Percentiles rank a stretch among this genome's conserved stretches.
Evolutionary conservation across 2,888 invertebrate species (phyloP).

Genomic region (Calameuta idolon): DNA sequence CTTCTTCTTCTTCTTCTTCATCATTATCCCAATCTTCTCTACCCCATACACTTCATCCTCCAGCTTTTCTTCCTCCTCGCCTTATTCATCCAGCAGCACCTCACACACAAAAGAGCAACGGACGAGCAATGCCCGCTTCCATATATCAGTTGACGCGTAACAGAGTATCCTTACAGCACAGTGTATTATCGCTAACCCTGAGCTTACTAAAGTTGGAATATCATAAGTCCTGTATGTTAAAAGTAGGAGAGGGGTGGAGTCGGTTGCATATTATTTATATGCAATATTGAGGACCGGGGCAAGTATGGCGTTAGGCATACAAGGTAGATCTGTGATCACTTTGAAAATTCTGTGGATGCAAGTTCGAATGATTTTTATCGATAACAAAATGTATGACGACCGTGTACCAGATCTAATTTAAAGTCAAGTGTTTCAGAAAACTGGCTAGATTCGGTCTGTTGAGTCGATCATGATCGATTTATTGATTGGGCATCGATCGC

Average conservation of each 20-base stretch:
- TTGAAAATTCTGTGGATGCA: not conserved
- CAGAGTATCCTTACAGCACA: not conserved
- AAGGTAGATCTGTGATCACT: not conserved
- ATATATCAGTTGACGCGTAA: not conserved
- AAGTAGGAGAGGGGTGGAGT: not conserved
- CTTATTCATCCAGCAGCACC: not conserved
- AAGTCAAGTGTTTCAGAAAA: too few species aligned
- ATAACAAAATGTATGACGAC: too few species aligned
- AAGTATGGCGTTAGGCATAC: too few species aligned
- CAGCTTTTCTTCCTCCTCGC: not conserved
- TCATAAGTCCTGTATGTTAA: not conserved
- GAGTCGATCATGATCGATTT: too few species aligned
- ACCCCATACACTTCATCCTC: not conserved
- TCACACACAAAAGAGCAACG: not conserved
- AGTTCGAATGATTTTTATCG: too few species aligned
- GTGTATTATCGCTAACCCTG: not conserved
- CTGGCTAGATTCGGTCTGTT: too few species aligned
- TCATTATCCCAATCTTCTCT: not conserved
- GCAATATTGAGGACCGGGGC: too few species aligned
- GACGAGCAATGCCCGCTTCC: not conserved
- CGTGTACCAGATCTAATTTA: too few species aligned
- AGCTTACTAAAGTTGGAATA: not conserved
- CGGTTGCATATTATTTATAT: not conserved
- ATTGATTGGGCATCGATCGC: too few species aligned
- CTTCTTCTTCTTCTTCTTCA: slow-evolving; percentile 4